A percentile compares a stretch with the other conserved stretches of the same genome.
Evolutionary conservation across 2,113 vertebrate species (phyloP).

Genomic region (Sturnira hondurensis): DNA sequence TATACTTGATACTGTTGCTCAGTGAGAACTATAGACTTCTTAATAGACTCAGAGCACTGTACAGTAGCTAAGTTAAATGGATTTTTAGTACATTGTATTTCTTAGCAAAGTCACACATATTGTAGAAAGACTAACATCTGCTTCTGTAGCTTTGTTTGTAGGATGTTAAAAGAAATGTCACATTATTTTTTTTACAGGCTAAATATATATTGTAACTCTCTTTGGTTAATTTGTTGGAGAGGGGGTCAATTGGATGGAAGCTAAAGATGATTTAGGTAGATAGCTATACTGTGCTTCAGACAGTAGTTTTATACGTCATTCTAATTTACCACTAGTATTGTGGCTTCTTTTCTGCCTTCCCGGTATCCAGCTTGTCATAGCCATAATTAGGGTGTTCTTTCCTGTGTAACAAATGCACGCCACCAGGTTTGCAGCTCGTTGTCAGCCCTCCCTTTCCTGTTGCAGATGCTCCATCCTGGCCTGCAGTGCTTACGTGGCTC

Average conservation of each 20-base stretch:
- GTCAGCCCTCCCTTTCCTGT: neutral
- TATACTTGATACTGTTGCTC: neutral
- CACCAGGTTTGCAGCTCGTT: neutral
- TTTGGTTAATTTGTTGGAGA: neutral
- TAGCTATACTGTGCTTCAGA: neutral
- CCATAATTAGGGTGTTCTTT: neutral
- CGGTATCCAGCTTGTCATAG: neutral
- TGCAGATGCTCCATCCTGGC: constrained; percentile 95
- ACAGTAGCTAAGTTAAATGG: neutral
- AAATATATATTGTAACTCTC: neutral
- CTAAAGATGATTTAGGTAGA: neutral
- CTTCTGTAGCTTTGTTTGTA: neutral
- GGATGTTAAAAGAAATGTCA: neutral
- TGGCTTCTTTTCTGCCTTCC: neutral
- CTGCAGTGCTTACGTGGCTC: constrained; percentile 94
- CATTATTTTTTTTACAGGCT: neutral
- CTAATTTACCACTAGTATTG: neutral
- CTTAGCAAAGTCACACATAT: neutral
- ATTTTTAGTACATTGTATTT: neutral
- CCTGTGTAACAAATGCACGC: neutral
- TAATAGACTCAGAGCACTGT: neutral
- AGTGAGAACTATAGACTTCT: neutral
- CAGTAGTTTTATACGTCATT: neutral
- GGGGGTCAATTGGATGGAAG: neutral
- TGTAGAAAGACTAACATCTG: neutral